phyloP scores from a whole-genome alignment of 2,797 vertebrate genomes.

The Botia almorhae region DNA sequence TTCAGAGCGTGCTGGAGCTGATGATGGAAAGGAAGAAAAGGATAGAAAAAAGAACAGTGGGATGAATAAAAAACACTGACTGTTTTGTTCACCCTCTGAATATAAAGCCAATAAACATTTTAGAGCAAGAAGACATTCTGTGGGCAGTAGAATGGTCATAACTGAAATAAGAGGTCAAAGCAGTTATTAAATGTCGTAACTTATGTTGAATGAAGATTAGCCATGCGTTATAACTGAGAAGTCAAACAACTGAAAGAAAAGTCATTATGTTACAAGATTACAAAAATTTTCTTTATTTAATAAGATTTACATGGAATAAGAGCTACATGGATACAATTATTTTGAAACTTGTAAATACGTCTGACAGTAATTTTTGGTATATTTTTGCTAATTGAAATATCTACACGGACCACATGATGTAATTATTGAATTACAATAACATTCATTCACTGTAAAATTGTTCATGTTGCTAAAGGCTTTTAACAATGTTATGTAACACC shows the following conservation, averaged over 20 bases:
- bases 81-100: background rate
- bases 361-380: background rate
- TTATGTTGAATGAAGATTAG: background rate
- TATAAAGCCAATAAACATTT: background rate
- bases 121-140: background rate
- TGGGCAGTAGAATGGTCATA: background rate
- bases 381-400: background rate
- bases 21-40: background rate
- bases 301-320: background rate
- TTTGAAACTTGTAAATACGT: background rate
- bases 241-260: background rate
- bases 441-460: background rate
- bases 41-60: constrained; percentile 12
- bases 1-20: constrained; percentile 12
- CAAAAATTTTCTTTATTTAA: background rate
- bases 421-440: background rate
- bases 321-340: background rate
- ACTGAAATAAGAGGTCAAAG: background rate
- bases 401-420: background rate
- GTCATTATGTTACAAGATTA: background rate
- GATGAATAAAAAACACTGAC: constrained; percentile 45
- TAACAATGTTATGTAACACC: background rate
- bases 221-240: background rate
- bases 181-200: background rate
- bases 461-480: background rate